phyloP scores from a whole-genome alignment of 2,888 invertebrate genomes.

The Volucella bombylans region DNA sequence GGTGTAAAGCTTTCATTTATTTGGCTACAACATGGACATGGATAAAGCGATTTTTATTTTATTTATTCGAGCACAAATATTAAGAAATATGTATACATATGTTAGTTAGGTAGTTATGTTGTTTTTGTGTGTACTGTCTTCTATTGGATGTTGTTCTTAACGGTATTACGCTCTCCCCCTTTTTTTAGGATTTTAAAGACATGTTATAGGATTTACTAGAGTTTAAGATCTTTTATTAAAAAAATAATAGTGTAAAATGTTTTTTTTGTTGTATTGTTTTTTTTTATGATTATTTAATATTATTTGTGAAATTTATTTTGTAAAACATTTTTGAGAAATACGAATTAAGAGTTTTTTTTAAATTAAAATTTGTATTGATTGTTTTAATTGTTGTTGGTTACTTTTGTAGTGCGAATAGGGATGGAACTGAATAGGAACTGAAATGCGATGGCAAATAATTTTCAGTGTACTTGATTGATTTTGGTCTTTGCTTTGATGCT shows the following conservation, averaged over 20 bases:
- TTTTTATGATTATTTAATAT: conserved; percentile 58
- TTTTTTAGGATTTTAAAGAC: conserved; percentile 22
- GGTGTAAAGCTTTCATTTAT: conserved; percentile 39
- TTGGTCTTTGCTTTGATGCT: too few species aligned
- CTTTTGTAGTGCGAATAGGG: too few species aligned
- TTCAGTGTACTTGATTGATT: too few species aligned
- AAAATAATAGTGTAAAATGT: conserved; percentile 55
- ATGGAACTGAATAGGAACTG: too few species aligned
- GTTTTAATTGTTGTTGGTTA: neutral
- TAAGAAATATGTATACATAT: conserved; percentile 20
- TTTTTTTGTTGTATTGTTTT: conserved; percentile 67
- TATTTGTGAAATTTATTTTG: conserved; percentile 64
- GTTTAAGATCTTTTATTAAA: conserved; percentile 39
- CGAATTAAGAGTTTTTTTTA: conserved; percentile 56
- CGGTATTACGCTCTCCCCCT: conserved; percentile 9
- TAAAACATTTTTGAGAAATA: conserved; percentile 53
- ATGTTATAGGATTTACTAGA: conserved; percentile 62
- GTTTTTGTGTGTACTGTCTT: conserved; percentile 24
- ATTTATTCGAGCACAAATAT: conserved; percentile 64
- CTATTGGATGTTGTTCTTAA: conserved; percentile 15
- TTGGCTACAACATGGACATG: conserved; percentile 4
- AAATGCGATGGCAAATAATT: too few species aligned
- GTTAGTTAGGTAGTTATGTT: conserved; percentile 29
- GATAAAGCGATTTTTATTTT: conserved; percentile 21
- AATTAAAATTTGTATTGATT: conserved; percentile 24